Base-by-base conservation (phyloP, 92 coral and sea anemone species). In the Bergia sp. region DNA sequence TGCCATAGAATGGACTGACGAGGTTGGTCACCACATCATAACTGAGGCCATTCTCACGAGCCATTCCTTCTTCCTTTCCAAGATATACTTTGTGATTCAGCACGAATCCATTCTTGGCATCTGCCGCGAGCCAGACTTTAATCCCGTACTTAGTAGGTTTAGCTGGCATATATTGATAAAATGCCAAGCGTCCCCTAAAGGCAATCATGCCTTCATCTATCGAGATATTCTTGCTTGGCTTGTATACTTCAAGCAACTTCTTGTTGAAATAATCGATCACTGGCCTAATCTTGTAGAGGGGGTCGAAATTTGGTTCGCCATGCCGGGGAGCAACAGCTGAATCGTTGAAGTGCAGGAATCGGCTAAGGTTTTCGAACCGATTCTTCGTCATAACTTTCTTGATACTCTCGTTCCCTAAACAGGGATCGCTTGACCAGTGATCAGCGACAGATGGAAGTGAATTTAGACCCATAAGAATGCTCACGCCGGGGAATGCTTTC, bases 221-320 rank as follows among this genome's bases (percentile, higher is more conserved):
- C 0, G 80, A 85, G 75, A 72, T 71, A 0, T 71, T 85, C 29
- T 72, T 20, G 41, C 64, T 36, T 2, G 87, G 79, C 11, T 61
- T 38, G 37, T 84, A 84, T 78, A 84, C 57, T 20, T 67, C 87
- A 5, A 72, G 53, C 44, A 66, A 64, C 53, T 84, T 85, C 42
- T 37, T 55, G 37, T 71, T n/a, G 42, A 72, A 73, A 75, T 74
- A 61, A 6, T 73, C 73, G 21, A 88, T 44, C 18, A 88, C 42
- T 5, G 86, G 90, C n/a, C 90, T 76, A 38, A 80, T 77, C 82
- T 79, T 79, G 90, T 79, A 88, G 39, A 88, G 79, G 10, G 40
- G 90, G 49, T 88, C 90, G 29, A 80, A 80, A 5, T 58, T 80
- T 49, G 44, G 39, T 20, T 45, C 40, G 36, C 55, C 37, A 45